Evolutionary conservation across 2,113 vertebrate species (phyloP).

Genomic region (Hippocampus mohnikei): DNA sequence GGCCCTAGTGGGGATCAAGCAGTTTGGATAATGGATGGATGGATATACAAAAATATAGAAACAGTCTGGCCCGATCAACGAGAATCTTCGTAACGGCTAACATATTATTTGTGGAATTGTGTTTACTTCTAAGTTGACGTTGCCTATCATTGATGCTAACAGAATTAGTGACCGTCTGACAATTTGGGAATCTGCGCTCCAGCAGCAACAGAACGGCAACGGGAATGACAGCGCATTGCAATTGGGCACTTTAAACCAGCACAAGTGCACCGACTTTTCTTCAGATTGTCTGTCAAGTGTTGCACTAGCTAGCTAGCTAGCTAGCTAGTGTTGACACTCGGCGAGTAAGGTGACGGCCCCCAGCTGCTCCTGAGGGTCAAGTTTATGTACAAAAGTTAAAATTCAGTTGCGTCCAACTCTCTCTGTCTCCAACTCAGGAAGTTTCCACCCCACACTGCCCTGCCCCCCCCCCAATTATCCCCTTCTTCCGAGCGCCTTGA

Average conservation of each 20-base stretch:
- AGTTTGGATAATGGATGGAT: too few relatives aligned
- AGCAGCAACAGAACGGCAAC: too few relatives aligned
- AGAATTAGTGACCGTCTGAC: too few relatives aligned
- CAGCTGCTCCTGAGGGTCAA: constrained; percentile 88
- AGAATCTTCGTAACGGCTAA: too few relatives aligned
- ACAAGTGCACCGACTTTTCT: background rate
- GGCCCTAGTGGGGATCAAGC: too few relatives aligned
- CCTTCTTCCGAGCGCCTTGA: constrained; percentile 93
- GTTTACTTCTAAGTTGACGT: too few relatives aligned
- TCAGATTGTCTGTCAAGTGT: background rate
- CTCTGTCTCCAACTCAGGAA: constrained; percentile 82
- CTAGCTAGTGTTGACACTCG: constrained; percentile 68
- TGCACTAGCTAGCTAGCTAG: background rate
- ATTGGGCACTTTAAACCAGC: background rate
- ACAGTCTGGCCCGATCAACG: too few relatives aligned
- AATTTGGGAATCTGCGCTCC: too few relatives aligned
- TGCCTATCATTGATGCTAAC: too few relatives aligned
- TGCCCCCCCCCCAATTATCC: constrained; percentile 96
- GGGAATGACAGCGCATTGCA: background rate
- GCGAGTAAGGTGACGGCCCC: constrained; percentile 36
- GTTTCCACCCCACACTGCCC: constrained; percentile 90
- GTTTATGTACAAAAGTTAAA: constrained; percentile 99
- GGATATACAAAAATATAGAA: too few relatives aligned
- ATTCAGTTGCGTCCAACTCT: constrained; percentile 87
- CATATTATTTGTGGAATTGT: too few relatives aligned